These are phyloP conservation scores for Drosophila bocqueti DNA, from an alignment of 1,140 invertebrate species.

Conservation along the genomic window DNA sequence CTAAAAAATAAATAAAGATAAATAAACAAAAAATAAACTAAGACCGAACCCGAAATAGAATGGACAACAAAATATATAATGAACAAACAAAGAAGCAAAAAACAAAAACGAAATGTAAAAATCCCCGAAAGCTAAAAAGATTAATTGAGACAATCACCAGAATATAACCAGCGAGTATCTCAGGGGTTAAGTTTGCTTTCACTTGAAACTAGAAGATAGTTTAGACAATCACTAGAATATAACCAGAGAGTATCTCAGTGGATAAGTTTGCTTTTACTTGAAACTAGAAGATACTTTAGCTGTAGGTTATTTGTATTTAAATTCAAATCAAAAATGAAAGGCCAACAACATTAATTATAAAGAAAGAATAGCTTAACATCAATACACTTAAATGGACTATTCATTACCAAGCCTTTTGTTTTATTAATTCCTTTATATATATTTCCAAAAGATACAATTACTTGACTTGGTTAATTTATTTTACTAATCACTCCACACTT, in stretches of 20 bases:
- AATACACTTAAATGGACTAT: background rate
- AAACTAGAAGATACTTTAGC: background rate
- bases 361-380: background rate
- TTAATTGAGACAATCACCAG: constrained; percentile 26
- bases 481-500: constrained; percentile 9
- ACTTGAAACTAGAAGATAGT: background rate
- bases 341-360: background rate
- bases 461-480: background rate
- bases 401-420: background rate
- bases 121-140: constrained; percentile 23
- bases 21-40: constrained; percentile 7
- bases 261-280: constrained; percentile 26
- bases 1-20: constrained; percentile 1
- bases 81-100: constrained; percentile 1
- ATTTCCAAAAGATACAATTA: background rate
- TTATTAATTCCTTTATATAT: background rate
- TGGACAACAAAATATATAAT: constrained; percentile 21
- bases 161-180: background rate
- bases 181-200: constrained; percentile 21
- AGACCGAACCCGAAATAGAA: constrained; percentile 33
- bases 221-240: constrained; percentile 2
- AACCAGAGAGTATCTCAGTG: background rate
- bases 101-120: constrained; percentile 14
- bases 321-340: constrained; percentile 1
- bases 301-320: background rate